phyloP scores from a whole-genome alignment of 1,140 invertebrate genomes.

The Halotydeus destructor region DNA sequence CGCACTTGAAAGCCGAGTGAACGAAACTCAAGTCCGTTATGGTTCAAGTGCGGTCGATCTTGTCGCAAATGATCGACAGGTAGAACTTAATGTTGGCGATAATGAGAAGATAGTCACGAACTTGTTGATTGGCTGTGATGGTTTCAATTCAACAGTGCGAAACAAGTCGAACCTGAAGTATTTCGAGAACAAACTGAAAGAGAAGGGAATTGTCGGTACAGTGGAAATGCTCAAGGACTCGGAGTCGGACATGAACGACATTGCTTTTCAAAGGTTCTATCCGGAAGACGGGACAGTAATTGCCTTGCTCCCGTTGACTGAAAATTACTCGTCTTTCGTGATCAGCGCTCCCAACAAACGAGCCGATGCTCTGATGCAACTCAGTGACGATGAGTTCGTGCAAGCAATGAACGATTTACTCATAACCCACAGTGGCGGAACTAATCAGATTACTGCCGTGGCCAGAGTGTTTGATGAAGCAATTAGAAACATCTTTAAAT shows the following conservation, averaged over 20 bases:
- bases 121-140: constrained; percentile 14
- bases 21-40: constrained; percentile 3
- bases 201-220: constrained; percentile 14
- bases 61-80: background rate
- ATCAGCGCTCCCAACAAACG: constrained; percentile 2
- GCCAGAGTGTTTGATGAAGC: background rate
- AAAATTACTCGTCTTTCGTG: constrained; percentile 9
- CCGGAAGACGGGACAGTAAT: constrained; percentile 5
- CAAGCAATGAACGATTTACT: constrained; percentile 3
- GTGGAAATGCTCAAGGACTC: background rate
- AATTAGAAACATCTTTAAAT: background rate
- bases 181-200: constrained; percentile 4
- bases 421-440: background rate
- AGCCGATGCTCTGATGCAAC: constrained; percentile 3
- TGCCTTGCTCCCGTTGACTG: constrained; percentile 12
- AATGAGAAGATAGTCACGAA: background rate
- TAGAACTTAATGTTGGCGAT: background rate
- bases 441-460: background rate
- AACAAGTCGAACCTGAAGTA: constrained; percentile 9
- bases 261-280: constrained; percentile 14
- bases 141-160: constrained; percentile 12
- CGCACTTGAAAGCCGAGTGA: constrained; percentile 1
- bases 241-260: constrained; percentile 3
- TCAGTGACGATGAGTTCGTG: constrained; percentile 11
- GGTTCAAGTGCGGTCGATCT: constrained; percentile 1